These are phyloP conservation scores for Epirrhoe tristata DNA, from an alignment of 2,888 invertebrate genomes.

Conservation along the genomic window DNA sequence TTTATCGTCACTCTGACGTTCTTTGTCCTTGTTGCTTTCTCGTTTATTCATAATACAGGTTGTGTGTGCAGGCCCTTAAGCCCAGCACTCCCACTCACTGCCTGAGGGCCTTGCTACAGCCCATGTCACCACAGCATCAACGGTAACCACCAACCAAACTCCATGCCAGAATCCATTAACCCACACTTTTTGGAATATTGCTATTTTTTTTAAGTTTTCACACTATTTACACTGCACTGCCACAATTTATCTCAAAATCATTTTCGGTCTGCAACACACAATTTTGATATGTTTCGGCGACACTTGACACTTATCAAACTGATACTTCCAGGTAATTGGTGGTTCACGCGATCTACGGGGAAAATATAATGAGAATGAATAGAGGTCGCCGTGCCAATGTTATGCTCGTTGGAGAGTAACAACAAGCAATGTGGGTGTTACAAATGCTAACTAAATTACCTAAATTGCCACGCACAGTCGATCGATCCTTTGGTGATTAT, in stretches of 20 bases:
- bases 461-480: conserved; percentile 57
- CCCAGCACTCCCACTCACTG: conserved; percentile 79
- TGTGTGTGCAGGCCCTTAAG: conserved; percentile 75
- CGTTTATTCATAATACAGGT: conserved; percentile 83
- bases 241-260: conserved; percentile 84
- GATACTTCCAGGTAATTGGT: conserved; percentile 46
- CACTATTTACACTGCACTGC: conserved; percentile 76
- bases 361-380: conserved; percentile 66
- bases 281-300: conserved; percentile 77
- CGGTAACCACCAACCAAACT: conserved; percentile 63
- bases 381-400: conserved; percentile 81
- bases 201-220: conserved; percentile 67
- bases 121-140: conserved; percentile 80
- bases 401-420: conserved; percentile 84
- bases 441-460: conserved; percentile 62
- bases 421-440: conserved; percentile 77
- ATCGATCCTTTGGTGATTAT: conserved; percentile 49
- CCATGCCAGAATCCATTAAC: conserved; percentile 71
- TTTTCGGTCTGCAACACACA: conserved; percentile 78
- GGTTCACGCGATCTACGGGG: conserved; percentile 59
- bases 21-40: conserved; percentile 82
- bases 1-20: conserved; percentile 84
- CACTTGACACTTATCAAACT: conserved; percentile 50
- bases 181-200: conserved; percentile 66
- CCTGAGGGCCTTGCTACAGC: conserved; percentile 76